Conservation (phyloP, 2,888 invertebrate species). For the Mimumesa dahlbomi region DNA sequence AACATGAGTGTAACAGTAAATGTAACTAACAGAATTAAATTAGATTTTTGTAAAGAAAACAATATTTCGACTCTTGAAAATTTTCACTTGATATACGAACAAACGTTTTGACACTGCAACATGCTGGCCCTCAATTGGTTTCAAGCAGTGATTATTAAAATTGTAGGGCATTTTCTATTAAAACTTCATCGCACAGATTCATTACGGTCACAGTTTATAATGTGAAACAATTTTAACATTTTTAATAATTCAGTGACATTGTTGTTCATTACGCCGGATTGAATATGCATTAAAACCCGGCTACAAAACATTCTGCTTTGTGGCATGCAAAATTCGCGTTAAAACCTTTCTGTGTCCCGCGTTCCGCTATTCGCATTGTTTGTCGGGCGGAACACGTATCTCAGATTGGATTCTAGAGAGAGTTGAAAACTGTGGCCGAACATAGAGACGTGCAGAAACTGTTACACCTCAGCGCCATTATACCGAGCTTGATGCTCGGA, state of each 20-base stretch:
- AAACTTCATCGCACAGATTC: too few relatives aligned
- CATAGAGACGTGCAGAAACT: background rate
- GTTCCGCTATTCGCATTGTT: background rate
- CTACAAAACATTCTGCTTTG: background rate
- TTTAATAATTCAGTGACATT: background rate
- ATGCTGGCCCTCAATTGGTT: too few relatives aligned
- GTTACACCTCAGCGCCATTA: conserved; percentile 3
- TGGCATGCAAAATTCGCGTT: background rate
- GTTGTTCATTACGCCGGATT: background rate
- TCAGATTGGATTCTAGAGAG: conserved; percentile 1
- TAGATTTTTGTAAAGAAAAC: too few relatives aligned
- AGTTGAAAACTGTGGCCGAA: background rate
- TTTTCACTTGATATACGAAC: too few relatives aligned
- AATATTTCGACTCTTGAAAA: too few relatives aligned
- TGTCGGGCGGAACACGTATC: background rate
- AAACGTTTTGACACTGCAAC: too few relatives aligned
- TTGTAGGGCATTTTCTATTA: too few relatives aligned
- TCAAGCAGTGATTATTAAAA: too few relatives aligned
- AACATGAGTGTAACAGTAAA: too few relatives aligned
- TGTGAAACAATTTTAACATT: too few relatives aligned
- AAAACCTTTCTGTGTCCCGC: background rate
- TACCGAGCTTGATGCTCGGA: background rate
- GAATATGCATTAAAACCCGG: background rate
- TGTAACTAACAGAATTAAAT: too few relatives aligned
- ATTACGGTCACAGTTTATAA: too few relatives aligned